Evolutionary conservation across 2,888 invertebrate genomes (phyloP).

Genomic region (Latrodectus elegans): DNA sequence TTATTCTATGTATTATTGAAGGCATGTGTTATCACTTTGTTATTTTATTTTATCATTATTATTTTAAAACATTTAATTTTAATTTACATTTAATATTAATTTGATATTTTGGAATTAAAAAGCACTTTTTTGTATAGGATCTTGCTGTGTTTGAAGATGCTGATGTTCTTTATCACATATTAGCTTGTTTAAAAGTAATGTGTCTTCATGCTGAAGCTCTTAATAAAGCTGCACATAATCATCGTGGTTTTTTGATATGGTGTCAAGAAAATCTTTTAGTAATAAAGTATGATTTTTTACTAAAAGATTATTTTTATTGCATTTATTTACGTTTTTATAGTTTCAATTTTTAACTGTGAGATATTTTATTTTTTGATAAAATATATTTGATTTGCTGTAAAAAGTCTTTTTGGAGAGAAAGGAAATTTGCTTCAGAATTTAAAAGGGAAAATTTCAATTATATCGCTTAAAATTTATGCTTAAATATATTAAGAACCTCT

Average conservation of each 20-base stretch:
- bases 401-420: background rate
- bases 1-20: constrained; percentile 89
- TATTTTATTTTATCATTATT: too few relatives aligned
- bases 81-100: background rate
- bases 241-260: constrained; percentile 94
- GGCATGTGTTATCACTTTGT: constrained; percentile 73
- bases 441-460: too few relatives aligned
- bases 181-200: constrained; percentile 92
- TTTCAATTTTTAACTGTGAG: background rate
- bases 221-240: constrained; percentile 88
- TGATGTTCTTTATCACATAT: constrained; percentile 92
- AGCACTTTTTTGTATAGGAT: constrained; percentile 73
- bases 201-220: constrained; percentile 96
- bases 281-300: constrained; percentile 82
- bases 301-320: background rate
- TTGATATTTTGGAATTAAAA: background rate
- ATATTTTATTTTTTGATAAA: background rate
- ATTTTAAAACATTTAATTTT: background rate
- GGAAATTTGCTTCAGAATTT: background rate
- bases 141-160: constrained; percentile 81
- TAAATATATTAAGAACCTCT: too few relatives aligned
- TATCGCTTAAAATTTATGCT: too few relatives aligned
- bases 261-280: constrained; percentile 96
- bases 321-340: constrained; percentile 2
- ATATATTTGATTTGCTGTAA: background rate